Evolutionary conservation across 2,888 invertebrate species (phyloP).

Genomic region (Philopedon plagiatum): DNA sequence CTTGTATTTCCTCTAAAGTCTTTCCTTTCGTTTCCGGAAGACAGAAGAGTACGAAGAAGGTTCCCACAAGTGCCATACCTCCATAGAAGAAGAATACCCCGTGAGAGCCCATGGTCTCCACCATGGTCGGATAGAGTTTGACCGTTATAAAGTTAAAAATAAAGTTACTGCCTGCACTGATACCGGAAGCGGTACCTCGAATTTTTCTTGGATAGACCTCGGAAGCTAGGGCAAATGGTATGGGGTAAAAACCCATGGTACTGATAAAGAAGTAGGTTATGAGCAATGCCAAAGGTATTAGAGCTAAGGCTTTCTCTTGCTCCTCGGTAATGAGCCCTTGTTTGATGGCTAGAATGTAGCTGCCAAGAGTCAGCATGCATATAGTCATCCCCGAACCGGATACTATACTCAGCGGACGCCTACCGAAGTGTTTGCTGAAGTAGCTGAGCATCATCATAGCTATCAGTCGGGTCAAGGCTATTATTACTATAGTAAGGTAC

Average conservation of each 20-base stretch:
- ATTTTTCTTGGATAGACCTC: slow-evolving; percentile 72
- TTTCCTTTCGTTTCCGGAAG: slow-evolving; percentile 73
- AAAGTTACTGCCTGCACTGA: slow-evolving; percentile 70
- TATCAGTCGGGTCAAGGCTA: slow-evolving; percentile 69
- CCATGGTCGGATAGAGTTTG: slow-evolving; percentile 70
- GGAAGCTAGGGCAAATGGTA: slow-evolving; percentile 74
- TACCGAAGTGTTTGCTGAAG: slow-evolving; percentile 72
- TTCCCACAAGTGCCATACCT: slow-evolving; percentile 68
- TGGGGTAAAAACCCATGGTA: slow-evolving; percentile 71
- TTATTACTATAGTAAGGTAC: slow-evolving; percentile 70
- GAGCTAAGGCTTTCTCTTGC: slow-evolving; percentile 55
- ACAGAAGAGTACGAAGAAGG: slow-evolving; percentile 68
- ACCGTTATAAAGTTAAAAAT: slow-evolving; percentile 71
- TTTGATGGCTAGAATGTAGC: slow-evolving; percentile 65
- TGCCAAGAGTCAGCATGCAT: slow-evolving; percentile 70
- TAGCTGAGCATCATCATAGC: slow-evolving; percentile 68
- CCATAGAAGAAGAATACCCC: slow-evolving; percentile 72
- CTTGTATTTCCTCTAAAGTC: slow-evolving; percentile 70
- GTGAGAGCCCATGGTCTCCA: slow-evolving; percentile 63
- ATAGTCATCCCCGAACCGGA: slow-evolving; percentile 74
- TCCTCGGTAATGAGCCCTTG: slow-evolving; percentile 58
- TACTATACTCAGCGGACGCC: slow-evolving; percentile 72
- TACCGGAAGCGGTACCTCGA: slow-evolving; percentile 70
- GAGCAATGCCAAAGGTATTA: slow-evolving; percentile 68
- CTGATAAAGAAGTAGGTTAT: slow-evolving; percentile 71